A percentile compares a stretch with the other conserved stretches of the same genome.
Conservation (phyloP, 1,140 invertebrate genomes). For the Pristionchus pacificus region DNA sequence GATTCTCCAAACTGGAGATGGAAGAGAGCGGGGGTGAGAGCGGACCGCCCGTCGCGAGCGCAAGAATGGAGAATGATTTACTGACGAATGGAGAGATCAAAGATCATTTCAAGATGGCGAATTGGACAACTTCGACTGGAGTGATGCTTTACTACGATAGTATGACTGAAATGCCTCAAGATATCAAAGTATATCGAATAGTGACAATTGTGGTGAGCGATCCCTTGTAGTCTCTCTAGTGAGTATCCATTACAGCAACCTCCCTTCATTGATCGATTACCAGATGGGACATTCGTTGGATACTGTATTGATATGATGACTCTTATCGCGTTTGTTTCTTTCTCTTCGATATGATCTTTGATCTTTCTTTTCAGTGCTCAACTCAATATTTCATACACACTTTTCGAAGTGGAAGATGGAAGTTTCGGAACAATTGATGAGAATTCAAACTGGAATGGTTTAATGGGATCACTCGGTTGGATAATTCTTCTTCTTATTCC, state of each 20-base stretch:
- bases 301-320: slow-evolving; percentile 47
- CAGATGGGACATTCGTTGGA: slow-evolving; percentile 39
- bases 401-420: slow-evolving; percentile 58
- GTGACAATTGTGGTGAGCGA: slow-evolving; percentile 46
- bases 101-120: too few species aligned
- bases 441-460: slow-evolving; percentile 67
- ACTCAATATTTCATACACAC: slow-evolving; percentile 46
- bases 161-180: slow-evolving; percentile 42
- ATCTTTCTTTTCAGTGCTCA: slow-evolving; percentile 8
- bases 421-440: slow-evolving; percentile 59
- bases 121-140: slow-evolving; percentile 45
- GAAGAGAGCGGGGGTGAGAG: too few species aligned
- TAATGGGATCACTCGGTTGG: slow-evolving; percentile 88
- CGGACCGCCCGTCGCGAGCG: too few species aligned
- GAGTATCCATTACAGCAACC: slow-evolving; percentile 45
- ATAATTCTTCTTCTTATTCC: slow-evolving; percentile 64
- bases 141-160: slow-evolving; percentile 41
- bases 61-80: too few species aligned
- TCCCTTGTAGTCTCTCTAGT: background rate
- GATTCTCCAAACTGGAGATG: too few species aligned
- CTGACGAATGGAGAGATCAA: too few species aligned
- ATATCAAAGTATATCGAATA: slow-evolving; percentile 45
- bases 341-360: background rate
- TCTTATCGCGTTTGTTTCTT: slow-evolving; percentile 27
- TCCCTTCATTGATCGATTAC: slow-evolving; percentile 43